Conservation (phyloP, 2,888 invertebrate species). For the Oxyscelio sp. region DNA sequence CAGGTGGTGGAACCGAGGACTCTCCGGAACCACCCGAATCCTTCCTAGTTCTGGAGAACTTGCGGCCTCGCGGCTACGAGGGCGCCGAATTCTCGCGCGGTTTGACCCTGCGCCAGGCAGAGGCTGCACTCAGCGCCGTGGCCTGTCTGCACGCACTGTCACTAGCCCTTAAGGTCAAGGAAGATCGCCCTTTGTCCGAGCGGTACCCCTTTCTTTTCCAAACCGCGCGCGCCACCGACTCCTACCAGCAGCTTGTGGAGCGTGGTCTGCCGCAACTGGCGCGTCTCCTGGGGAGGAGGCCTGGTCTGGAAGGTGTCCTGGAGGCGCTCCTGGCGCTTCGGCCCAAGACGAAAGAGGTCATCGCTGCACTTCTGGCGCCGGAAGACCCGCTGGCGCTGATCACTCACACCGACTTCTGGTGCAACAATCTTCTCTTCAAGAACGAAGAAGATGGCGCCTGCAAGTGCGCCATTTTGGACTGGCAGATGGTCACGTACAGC, state of each 20-base stretch:
- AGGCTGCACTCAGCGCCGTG: constrained; percentile 92
- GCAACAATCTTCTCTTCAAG: constrained; percentile 93
- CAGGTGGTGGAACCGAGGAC: constrained; percentile 87
- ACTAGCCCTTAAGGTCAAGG: constrained; percentile 90
- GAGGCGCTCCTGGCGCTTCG: constrained; percentile 90
- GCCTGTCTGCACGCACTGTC: constrained; percentile 93
- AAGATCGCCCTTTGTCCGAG: constrained; percentile 89
- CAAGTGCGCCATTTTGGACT: constrained; percentile 93
- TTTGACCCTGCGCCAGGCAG: constrained; percentile 91
- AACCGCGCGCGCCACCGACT: constrained; percentile 93
- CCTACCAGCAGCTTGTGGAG: constrained; percentile 93
- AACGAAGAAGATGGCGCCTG: constrained; percentile 85
- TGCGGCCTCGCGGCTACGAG: constrained; percentile 91
- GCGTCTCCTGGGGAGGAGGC: constrained; percentile 91
- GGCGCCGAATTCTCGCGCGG: constrained; percentile 92
- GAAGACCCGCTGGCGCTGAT: constrained; percentile 93
- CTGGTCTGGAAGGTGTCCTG: constrained; percentile 91
- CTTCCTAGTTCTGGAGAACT: constrained; percentile 93
- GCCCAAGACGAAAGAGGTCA: constrained; percentile 92
- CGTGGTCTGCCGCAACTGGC: constrained; percentile 93
- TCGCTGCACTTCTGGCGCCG: constrained; percentile 92
- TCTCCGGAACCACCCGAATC: constrained; percentile 90
- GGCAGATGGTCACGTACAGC: constrained; percentile 95
- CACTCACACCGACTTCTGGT: constrained; percentile 96
- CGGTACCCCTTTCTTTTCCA: constrained; percentile 93